Evolutionary conservation across 2,113 vertebrate species (phyloP).

Genomic region (Myotis brandtii): DNA sequence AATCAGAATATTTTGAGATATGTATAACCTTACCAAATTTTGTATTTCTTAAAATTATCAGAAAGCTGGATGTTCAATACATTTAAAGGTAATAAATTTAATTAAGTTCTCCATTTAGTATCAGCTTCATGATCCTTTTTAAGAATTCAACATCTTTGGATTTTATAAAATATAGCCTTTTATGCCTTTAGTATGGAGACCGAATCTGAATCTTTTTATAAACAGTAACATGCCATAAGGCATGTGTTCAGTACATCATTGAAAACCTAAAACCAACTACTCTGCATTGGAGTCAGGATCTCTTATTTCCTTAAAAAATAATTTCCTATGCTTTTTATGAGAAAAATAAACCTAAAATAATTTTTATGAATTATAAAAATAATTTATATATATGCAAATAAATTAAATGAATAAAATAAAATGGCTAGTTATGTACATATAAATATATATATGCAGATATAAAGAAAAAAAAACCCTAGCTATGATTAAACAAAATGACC

Average conservation of each 20-base stretch:
- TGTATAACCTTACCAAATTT: background rate
- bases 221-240: background rate
- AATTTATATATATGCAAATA: background rate
- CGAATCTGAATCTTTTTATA: background rate
- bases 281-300: background rate
- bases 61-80: background rate
- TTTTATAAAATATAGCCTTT: background rate
- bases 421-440: background rate
- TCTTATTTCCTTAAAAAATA: background rate
- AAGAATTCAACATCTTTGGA: background rate
- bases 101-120: background rate
- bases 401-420: slow-evolving; percentile 5
- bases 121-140: background rate
- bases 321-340: background rate
- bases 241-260: background rate
- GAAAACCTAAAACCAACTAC: background rate
- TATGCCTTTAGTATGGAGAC: background rate
- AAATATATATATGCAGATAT: background rate
- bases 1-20: background rate
- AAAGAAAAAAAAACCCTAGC: background rate
- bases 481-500: background rate
- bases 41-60: background rate
- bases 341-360: background rate
- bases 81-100: slow-evolving; percentile 5
- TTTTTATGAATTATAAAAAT: background rate